Evolutionary conservation across 2,113 vertebrate species (phyloP).

Genomic region (Oxyura jamaicensis): DNA sequence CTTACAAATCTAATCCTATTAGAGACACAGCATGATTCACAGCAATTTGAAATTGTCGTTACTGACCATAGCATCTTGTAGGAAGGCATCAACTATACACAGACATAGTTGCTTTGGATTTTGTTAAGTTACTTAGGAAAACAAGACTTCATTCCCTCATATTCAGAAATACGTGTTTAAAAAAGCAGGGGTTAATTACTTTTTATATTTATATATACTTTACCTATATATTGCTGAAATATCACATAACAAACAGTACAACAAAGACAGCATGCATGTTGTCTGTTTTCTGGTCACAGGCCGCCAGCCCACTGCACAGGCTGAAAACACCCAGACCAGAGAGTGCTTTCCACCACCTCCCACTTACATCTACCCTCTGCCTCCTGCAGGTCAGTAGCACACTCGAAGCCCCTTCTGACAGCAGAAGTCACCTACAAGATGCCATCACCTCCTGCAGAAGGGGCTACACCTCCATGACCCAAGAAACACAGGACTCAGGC

Average conservation of each 20-base stretch:
- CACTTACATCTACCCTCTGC: not conserved
- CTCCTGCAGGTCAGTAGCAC: rapidly evolving
- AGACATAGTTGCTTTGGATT: not conserved
- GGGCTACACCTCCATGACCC: not conserved
- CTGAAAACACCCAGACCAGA: not conserved
- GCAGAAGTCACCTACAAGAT: not conserved
- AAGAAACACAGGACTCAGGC: not conserved
- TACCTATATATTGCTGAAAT: not conserved
- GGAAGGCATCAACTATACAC: not conserved
- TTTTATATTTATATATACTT: not conserved
- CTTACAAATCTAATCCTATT: slow-evolving; percentile 35
- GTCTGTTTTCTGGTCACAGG: not conserved
- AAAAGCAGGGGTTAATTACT: not conserved
- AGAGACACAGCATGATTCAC: slow-evolving; percentile 30
- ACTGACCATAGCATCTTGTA: not conserved
- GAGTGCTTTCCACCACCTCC: not conserved
- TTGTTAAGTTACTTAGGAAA: not conserved
- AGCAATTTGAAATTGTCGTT: not conserved
- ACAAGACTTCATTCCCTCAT: not conserved
- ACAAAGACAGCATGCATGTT: not conserved
- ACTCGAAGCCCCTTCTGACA: not conserved
- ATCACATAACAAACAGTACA: not conserved
- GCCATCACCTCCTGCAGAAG: not conserved
- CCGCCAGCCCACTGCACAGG: not conserved
- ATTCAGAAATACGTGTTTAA: not conserved